These are phyloP conservation scores for Homarus americanus DNA, from an alignment of 1,140 invertebrate species.

Conservation along the genomic window DNA sequence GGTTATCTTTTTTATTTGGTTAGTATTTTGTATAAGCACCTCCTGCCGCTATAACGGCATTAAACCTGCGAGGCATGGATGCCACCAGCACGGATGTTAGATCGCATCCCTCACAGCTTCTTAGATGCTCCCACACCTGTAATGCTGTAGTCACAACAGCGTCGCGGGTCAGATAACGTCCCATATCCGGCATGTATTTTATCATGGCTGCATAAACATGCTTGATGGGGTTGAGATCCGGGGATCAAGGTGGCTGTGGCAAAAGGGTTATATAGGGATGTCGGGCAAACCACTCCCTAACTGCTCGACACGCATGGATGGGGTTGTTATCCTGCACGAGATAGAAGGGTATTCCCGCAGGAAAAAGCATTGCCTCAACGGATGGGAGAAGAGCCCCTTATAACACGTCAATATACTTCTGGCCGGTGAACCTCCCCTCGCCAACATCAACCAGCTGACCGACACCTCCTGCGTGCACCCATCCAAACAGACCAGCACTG, in stretches of 20 bases:
- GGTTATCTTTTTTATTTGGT: neutral
- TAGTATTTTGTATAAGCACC: no score
- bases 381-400: neutral
- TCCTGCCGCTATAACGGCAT: neutral
- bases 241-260: neutral
- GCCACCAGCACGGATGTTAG: neutral
- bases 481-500: no score
- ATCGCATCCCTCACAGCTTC: neutral
- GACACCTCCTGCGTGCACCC: no score
- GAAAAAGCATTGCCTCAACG: slow-evolving; percentile 6
- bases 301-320: neutral
- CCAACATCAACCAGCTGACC: neutral
- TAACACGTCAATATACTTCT: no score
- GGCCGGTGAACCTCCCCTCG: neutral
- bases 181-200: neutral
- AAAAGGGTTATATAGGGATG: neutral
- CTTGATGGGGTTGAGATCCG: no score
- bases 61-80: neutral
- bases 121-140: neutral
- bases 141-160: neutral
- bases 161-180: neutral
- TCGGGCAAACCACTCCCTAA: neutral
- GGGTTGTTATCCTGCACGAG: no score
- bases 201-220: neutral
- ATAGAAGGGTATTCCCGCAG: neutral